Evolutionary conservation across 2,888 invertebrate genomes (phyloP), one percentile per base, ranked within the genome.

Genomic region (Bibio marci): DNA sequence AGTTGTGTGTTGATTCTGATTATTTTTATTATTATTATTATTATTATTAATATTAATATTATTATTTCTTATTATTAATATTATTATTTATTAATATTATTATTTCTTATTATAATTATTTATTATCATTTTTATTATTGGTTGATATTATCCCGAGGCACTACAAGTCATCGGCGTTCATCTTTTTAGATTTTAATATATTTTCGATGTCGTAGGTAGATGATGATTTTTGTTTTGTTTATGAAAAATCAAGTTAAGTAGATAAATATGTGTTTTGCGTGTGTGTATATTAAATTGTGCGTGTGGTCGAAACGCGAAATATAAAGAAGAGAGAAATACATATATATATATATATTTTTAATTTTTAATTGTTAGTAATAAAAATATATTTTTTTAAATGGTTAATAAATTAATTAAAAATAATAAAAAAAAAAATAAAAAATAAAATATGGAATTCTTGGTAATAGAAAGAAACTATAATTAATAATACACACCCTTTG

Each of bases 101-200:
- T 22, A 22, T 22, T n/a, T 30, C 13, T 30, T 32, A 13, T 32
- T 32, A 32, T 14, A 13, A 17, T 32, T 32, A 17, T 15, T 32
- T 32, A 14, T 32, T 14, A 32, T 32, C 15, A 32, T 15, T 32
- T 14, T 11, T 32, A 10, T 11, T 17, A 10, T 15, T 30, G 27
- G 36, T 36, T 40, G 35, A 31, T 39, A 40, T n/a, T 38, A 38
- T 55, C 52, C 51, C 52, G 52, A 53, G 54, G 52, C 52, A 55
- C 49, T 54, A 52, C 54, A 54, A 60, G 61, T 61, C 61, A 61
- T 61, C 61, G 61, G 46, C 61, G 59, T 52, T 61, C 61, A 44
- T 61, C 60, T 61, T 31, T 31, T 31, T 13, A 3, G 8, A 13
- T 15, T 4, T 13, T 14, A n/a, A 4, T 14, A 7, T 14, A 31